Conservation (phyloP, 1,140 invertebrate species). For the Drosophila nebulosa region DNA sequence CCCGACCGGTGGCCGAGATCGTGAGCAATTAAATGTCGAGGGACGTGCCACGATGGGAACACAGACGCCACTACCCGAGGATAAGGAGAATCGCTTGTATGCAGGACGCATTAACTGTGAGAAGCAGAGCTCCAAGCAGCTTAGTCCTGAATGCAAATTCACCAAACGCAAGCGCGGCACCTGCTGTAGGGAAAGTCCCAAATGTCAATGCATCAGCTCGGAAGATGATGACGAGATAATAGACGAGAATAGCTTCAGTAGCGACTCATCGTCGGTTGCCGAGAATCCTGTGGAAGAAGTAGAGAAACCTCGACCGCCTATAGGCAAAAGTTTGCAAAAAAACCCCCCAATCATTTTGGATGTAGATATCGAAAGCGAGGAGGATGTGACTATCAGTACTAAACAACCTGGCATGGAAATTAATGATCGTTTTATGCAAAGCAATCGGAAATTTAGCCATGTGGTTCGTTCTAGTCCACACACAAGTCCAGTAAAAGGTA, state of each 20-base stretch:
- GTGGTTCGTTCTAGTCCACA: constrained; percentile 41
- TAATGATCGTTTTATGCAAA: constrained; percentile 56
- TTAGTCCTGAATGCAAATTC: neutral
- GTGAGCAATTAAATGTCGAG: constrained; percentile 24
- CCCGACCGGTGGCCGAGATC: constrained; percentile 3
- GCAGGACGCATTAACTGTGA: neutral
- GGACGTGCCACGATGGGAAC: constrained; percentile 52
- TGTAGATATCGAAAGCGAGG: constrained; percentile 47
- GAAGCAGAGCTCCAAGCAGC: neutral
- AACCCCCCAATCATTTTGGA: constrained; percentile 60
- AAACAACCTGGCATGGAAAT: constrained; percentile 45
- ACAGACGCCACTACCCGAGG: constrained; percentile 34
- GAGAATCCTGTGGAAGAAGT: neutral
- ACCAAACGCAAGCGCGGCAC: neutral
- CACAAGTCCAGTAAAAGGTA: constrained; percentile 1
- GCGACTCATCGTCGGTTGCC: neutral
- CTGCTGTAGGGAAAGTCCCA: neutral
- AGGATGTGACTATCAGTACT: constrained; percentile 20
- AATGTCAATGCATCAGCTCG: neutral
- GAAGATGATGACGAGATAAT: constrained; percentile 17
- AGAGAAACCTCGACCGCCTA: neutral
- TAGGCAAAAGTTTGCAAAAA: constrained; percentile 24
- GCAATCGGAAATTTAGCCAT: constrained; percentile 67
- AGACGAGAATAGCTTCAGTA: neutral
- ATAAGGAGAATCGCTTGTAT: constrained; percentile 29